Base-by-base conservation (phyloP, 2,797 vertebrate genomes). In the Picus viridis region DNA sequence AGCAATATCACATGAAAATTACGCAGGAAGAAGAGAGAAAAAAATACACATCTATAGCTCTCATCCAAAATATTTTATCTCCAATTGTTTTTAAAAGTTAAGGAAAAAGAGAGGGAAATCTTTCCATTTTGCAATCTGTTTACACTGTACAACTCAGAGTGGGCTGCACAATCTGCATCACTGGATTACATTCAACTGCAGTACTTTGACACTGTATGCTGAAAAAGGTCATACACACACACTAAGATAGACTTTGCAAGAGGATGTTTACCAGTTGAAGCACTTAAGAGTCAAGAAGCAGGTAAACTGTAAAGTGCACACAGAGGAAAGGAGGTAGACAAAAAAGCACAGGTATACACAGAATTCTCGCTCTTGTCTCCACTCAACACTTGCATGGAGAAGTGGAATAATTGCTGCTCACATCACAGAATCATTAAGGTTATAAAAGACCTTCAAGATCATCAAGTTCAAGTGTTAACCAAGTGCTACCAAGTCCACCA, bases 311-410 rank as follows among this genome's bases (percentile, higher is more conserved):
- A 2, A 69, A 62, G 36, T 7, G 7, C 12, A 39, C 24, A 41
- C 7, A 86, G 10, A 83, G 29, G 17, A 81, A 61, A 7, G 7
- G 6, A 4, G 10, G 16, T 13, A n/a, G 29, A 75, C 1, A 1
- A 91, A 43, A 22, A 58, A 32, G 20, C 24, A 29, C 27, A 41
- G 12, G 13, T 3, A 1, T 9, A 39, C 2, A 4, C 0, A 2
- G 30, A 19, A 51, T 15, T 67, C 24, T 39, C 78, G 51, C 16
- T 72, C 11, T 45, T 39, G 5, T 8, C 29, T 57, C 9, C 61
- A 56, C 18, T 16, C n/a, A 57, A 30, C 9, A 10, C 23, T 47
- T 47, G 7, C 17, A 69, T 2, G 34, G 11, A 53, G 23, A 78
- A 72, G 15, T 15, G 32, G 23, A 72, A 15, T 3, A 87, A 58